Evolutionary conservation across 2,113 vertebrate genomes (phyloP).

Genomic region (Pimephales promelas): DNA sequence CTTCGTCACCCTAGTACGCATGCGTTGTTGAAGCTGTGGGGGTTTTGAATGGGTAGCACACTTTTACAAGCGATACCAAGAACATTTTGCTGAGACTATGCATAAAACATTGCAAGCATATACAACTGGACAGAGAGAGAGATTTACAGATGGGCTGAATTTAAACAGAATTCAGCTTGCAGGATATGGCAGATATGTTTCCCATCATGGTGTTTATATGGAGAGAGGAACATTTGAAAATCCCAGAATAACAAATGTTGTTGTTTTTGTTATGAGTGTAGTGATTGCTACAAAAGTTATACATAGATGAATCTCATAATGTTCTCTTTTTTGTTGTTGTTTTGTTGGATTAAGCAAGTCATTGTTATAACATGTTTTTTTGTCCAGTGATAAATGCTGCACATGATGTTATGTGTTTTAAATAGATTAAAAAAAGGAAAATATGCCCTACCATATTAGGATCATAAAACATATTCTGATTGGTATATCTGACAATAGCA

Average conservation of each 20-base stretch:
- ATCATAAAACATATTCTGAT: neutral
- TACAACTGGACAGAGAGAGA: constrained; percentile 30
- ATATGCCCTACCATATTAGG: neutral
- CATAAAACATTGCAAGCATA: constrained; percentile 33
- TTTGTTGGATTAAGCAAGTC: neutral
- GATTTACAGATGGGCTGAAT: constrained; percentile 7
- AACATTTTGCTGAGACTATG: constrained; percentile 17
- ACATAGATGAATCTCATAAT: neutral
- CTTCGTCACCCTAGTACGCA: neutral
- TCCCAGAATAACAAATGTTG: neutral
- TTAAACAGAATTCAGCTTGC: constrained; percentile 24
- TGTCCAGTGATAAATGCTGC: neutral
- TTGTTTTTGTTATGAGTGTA: neutral
- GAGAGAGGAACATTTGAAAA: constrained; percentile 1
- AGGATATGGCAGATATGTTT: constrained; percentile 12
- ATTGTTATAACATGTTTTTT: neutral
- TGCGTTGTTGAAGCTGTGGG: neutral
- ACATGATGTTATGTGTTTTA: neutral
- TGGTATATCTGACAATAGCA: neutral
- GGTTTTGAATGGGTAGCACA: neutral
- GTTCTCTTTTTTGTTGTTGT: neutral
- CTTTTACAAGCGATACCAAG: neutral
- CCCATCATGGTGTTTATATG: constrained; percentile 1
- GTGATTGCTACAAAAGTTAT: neutral
- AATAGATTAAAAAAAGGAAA: neutral